A percentile compares a stretch with the other conserved stretches of the same genome.
These are phyloP conservation scores for Maniola jurtina DNA, from an alignment of 1,140 invertebrate species.

Conservation along the genomic window DNA sequence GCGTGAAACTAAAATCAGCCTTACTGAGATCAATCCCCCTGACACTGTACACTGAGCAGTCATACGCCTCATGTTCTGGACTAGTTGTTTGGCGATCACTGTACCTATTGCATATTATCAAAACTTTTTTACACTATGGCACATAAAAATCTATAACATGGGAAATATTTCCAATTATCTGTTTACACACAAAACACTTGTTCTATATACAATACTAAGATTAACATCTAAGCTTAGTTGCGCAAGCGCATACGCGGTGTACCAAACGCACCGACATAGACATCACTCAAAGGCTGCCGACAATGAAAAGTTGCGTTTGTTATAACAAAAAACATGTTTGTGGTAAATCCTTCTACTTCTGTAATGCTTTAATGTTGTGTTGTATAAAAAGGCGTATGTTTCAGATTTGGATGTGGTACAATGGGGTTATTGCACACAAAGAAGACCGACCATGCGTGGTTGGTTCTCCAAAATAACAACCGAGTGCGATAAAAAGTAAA, in stretches of 20 bases:
- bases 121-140: too few relatives aligned
- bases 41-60: too few relatives aligned
- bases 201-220: slow-evolving; percentile 32
- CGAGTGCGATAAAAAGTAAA: too few relatives aligned
- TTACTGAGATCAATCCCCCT: too few relatives aligned
- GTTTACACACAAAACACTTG: slow-evolving; percentile 31
- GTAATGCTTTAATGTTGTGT: slow-evolving; percentile 6
- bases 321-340: slow-evolving; percentile 27
- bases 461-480: too few relatives aligned
- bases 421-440: too few relatives aligned
- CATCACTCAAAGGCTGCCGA: slow-evolving; percentile 37
- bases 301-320: slow-evolving; percentile 28
- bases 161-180: slow-evolving; percentile 22
- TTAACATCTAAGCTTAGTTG: slow-evolving; percentile 40
- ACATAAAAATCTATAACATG: not conserved
- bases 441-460: too few relatives aligned
- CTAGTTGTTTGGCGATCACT: too few relatives aligned
- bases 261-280: slow-evolving; percentile 17
- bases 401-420: not conserved
- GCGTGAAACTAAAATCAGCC: too few relatives aligned
- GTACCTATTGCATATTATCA: too few relatives aligned
- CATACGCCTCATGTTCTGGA: too few relatives aligned
- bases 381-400: slow-evolving; percentile 2
- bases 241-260: slow-evolving; percentile 38
- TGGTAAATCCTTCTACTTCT: slow-evolving; percentile 14